Conservation (phyloP, 2,113 vertebrate species). For the Reinhardtius hippoglossoides region DNA sequence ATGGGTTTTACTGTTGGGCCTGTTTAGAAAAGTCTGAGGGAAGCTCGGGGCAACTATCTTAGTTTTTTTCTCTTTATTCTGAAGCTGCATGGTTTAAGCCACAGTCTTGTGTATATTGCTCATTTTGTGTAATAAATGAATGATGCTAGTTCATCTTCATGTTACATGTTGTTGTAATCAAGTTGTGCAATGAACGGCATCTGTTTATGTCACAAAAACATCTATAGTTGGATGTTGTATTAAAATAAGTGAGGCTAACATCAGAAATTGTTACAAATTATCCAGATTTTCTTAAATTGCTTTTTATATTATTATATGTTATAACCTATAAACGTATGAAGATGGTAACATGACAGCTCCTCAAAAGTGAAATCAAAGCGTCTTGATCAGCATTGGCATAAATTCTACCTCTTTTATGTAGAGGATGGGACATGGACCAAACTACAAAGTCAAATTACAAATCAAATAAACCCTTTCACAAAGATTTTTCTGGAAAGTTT, state of each 20-base stretch:
- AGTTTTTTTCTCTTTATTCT: too few relatives aligned
- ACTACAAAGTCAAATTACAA: too few relatives aligned
- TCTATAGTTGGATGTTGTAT: neutral
- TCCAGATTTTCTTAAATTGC: neutral
- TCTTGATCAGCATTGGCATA: too few relatives aligned
- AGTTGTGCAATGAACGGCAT: neutral
- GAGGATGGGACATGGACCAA: too few relatives aligned
- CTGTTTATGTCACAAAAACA: neutral
- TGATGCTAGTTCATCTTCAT: neutral
- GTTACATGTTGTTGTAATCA: neutral
- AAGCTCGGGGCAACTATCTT: slow-evolving; percentile 5
- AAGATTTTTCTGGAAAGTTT: too few relatives aligned
- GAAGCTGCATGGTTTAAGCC: neutral
- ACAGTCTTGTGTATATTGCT: neutral
- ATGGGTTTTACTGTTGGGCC: neutral
- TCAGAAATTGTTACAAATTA: neutral
- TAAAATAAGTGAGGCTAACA: neutral
- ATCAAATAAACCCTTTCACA: too few relatives aligned
- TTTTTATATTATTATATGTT: neutral
- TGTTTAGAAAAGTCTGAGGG: slow-evolving; percentile 17
- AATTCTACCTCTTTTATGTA: too few relatives aligned
- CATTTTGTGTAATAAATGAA: slow-evolving; percentile 8
- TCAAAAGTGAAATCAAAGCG: too few relatives aligned
- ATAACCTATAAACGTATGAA: neutral
- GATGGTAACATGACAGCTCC: too few relatives aligned